These are phyloP conservation scores for Drosophila albomicans DNA, from an alignment of 1,140 invertebrate genomes.

Conservation along the genomic window DNA sequence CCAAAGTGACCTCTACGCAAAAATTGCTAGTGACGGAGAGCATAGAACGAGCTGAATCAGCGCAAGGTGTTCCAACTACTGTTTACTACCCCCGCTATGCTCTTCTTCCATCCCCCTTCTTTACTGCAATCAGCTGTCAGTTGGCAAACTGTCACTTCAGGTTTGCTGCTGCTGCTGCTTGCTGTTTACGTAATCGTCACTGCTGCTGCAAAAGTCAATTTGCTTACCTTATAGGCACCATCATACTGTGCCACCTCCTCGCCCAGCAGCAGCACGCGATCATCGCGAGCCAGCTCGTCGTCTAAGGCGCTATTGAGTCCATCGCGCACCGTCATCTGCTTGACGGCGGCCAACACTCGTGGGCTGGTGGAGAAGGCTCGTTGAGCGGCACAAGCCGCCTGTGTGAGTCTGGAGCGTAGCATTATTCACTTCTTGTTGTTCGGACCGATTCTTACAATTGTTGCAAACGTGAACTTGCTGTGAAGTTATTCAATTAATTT, in stretches of 20 bases:
- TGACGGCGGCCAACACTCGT: conserved; percentile 86
- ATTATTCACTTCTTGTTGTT: conserved; percentile 51
- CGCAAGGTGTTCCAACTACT: conserved; percentile 27
- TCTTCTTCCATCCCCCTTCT: not conserved
- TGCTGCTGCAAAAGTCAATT: conserved; percentile 35
- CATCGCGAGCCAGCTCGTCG: conserved; percentile 98
- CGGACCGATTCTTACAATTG: conserved; percentile 14
- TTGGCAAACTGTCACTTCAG: conserved; percentile 57
- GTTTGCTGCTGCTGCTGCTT: not conserved
- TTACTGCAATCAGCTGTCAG: conserved; percentile 22
- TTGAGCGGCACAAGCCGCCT: conserved; percentile 71
- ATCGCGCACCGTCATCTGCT: conserved; percentile 97
- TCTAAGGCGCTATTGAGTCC: conserved; percentile 98
- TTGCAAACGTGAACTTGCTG: conserved; percentile 19
- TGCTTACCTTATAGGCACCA: conserved; percentile 96
- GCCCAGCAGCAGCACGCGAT: conserved; percentile 96
- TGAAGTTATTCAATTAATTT: conserved; percentile 30
- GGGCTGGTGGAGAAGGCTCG: conserved; percentile 87
- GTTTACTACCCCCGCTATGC: conserved; percentile 7
- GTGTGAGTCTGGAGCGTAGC: conserved; percentile 63
- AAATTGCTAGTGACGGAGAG: conserved; percentile 25
- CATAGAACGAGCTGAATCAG: conserved; percentile 52
- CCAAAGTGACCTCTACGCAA: conserved; percentile 54
- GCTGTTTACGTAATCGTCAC: conserved; percentile 82
- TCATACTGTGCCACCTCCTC: conserved; percentile 99